Conservation (phyloP, 2,888 invertebrate species). For the Cosmopolites sordidus region DNA sequence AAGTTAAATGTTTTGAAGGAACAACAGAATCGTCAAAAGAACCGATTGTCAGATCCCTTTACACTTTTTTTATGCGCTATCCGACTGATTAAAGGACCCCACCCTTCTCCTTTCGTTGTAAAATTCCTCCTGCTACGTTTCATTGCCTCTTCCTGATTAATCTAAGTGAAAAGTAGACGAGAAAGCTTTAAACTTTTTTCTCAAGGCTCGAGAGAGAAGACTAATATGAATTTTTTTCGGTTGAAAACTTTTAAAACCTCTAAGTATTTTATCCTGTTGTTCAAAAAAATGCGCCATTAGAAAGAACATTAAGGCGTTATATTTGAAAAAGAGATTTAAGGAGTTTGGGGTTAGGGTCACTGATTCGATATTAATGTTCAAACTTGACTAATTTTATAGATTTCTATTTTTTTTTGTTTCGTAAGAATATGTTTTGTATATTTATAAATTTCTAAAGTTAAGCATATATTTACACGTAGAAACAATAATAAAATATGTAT, state of each 20-base stretch:
- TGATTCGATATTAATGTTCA: too few relatives aligned
- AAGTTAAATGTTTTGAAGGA: neutral
- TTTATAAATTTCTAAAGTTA: too few relatives aligned
- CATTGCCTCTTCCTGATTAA: conserved; percentile 11
- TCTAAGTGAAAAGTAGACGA: conserved; percentile 7
- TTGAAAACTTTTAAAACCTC: conserved; percentile 4
- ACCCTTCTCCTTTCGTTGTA: conserved; percentile 15
- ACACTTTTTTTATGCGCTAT: conserved; percentile 2
- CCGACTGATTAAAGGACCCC: conserved; percentile 13
- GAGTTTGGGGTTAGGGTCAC: too few relatives aligned
- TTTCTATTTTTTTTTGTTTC: too few relatives aligned
- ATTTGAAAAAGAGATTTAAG: neutral
- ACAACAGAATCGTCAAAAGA: neutral
- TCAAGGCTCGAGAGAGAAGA: neutral
- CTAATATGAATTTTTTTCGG: conserved; percentile 6
- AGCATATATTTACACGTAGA: too few relatives aligned
- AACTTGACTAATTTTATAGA: too few relatives aligned
- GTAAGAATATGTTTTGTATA: too few relatives aligned
- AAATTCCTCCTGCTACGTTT: conserved; percentile 12
- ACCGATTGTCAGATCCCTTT: conserved; percentile 2
- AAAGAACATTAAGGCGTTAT: conserved; percentile 1
- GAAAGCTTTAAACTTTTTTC: conserved; percentile 1
- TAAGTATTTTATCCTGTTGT: conserved; percentile 6
- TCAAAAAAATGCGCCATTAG: conserved; percentile 1
- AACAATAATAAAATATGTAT: too few relatives aligned